phyloP scores from a whole-genome alignment of 2,113 vertebrate species.

The Eleginops maclovinus region DNA sequence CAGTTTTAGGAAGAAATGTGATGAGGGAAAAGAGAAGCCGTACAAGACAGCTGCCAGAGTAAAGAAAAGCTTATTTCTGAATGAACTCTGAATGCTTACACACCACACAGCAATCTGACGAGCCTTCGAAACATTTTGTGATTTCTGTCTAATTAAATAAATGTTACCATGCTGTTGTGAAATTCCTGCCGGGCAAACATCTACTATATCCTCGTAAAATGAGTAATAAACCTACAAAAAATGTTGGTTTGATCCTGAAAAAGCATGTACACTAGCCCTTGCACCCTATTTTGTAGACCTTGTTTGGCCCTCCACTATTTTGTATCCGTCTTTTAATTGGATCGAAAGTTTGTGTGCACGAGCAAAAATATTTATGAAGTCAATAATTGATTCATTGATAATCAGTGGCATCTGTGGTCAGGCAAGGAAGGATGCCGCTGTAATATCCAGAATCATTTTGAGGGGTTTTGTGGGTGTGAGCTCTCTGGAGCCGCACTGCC shows the following conservation, averaged over 20 bases:
- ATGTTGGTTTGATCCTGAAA: background rate
- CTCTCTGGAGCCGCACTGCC: background rate
- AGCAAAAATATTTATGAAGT: background rate
- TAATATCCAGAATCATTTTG: constrained; percentile 13
- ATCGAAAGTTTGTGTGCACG: background rate
- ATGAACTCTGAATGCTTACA: background rate
- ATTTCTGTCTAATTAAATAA: constrained; percentile 11
- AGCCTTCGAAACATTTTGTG: constrained; percentile 9
- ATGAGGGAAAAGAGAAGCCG: background rate
- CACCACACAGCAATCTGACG: background rate
- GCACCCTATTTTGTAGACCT: background rate
- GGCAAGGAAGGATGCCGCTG: background rate
- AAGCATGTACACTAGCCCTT: background rate
- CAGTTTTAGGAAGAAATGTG: constrained; percentile 1
- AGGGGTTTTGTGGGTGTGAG: constrained; percentile 6
- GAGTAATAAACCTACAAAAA: background rate
- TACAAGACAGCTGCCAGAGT: background rate
- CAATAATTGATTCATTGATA: constrained; percentile 6
- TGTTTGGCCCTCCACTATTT: background rate
- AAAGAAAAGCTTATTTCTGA: background rate
- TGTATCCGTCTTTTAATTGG: background rate
- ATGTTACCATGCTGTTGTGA: background rate
- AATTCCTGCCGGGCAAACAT: background rate
- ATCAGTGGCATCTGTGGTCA: background rate
- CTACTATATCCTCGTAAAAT: background rate